A percentile compares a stretch with the other conserved stretches of the same genome.
These are phyloP conservation scores for Rutpela maculata DNA, from an alignment of 2,888 invertebrate genomes.

Conservation along the genomic window DNA sequence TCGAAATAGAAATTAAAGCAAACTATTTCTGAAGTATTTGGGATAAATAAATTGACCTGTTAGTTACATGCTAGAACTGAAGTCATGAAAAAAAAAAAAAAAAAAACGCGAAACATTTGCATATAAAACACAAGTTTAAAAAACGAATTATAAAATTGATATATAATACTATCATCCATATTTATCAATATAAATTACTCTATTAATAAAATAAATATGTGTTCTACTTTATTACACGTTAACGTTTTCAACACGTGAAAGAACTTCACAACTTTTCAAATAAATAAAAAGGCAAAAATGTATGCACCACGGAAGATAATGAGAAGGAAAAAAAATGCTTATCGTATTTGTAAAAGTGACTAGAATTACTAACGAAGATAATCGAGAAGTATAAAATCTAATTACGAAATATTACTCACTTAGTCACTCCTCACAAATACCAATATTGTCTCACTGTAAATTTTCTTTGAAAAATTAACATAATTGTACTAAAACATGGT, in stretches of 20 bases:
- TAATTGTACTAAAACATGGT: constrained; percentile 65
- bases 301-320: constrained; percentile 24
- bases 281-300: constrained; percentile 39
- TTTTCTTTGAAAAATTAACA: constrained; percentile 53
- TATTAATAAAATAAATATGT: constrained; percentile 67
- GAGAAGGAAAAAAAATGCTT: constrained; percentile 40
- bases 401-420: constrained; percentile 49
- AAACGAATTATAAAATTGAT: constrained; percentile 47
- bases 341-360: constrained; percentile 59
- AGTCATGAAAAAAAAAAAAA: constrained; percentile 22
- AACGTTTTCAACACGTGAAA: constrained; percentile 52
- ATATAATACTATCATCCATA: constrained; percentile 56
- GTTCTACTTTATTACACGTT: constrained; percentile 59
- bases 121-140: constrained; percentile 35
- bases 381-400: constrained; percentile 60
- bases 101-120: constrained; percentile 19
- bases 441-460: constrained; percentile 66
- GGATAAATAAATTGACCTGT: constrained; percentile 35
- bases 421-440: constrained; percentile 65
- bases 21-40: constrained; percentile 43
- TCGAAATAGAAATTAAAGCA: constrained; percentile 50
- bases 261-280: constrained; percentile 47
- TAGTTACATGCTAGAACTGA: constrained; percentile 26
- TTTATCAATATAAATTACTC: constrained; percentile 64
- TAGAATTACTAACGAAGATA: constrained; percentile 55